Evolutionary conservation across 2,113 vertebrate species (phyloP).

Genomic region (Dasyurus viverrinus): DNA sequence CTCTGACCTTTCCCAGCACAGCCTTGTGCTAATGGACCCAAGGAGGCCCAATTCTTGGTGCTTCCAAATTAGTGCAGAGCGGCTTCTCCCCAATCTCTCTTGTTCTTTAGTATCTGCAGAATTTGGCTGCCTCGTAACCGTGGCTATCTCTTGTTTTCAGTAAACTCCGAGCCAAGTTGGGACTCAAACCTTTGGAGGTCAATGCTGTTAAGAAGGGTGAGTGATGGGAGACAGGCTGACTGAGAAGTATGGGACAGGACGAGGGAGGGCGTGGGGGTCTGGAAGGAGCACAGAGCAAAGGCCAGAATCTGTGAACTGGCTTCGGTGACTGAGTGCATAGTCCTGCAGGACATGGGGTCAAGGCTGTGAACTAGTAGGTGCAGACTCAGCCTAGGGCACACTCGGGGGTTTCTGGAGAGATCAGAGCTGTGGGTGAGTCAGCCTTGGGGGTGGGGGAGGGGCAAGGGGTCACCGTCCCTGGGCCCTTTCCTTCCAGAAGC

Average conservation of each 20-base stretch:
- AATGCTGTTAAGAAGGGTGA: slow-evolving; percentile 89
- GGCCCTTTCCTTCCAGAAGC: slow-evolving; percentile 83
- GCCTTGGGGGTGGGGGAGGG: slow-evolving; percentile 11
- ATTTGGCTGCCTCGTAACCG: not conserved
- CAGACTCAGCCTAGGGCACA: not conserved
- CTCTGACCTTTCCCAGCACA: not conserved
- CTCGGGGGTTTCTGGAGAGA: not conserved
- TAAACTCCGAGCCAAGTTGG: slow-evolving; percentile 93
- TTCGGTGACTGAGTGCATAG: not conserved
- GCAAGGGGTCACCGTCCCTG: slow-evolving; percentile 71
- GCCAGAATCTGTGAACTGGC: not conserved
- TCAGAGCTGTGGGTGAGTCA: not conserved
- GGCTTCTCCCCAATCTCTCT: not conserved
- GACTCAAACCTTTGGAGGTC: slow-evolving; percentile 92
- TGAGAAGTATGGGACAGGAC: not conserved
- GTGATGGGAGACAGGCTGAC: not conserved
- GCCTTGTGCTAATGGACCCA: not conserved
- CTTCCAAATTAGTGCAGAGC: not conserved
- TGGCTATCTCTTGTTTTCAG: slow-evolving; percentile 65
- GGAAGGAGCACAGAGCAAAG: not conserved
- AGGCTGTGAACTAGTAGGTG: not conserved
- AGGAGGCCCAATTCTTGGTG: not conserved
- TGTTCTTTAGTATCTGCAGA: not conserved
- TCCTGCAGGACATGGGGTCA: not conserved
- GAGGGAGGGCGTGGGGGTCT: not conserved